Evolutionary conservation across 2,888 invertebrate genomes (phyloP).

Genomic region (Cinara cedri): DNA sequence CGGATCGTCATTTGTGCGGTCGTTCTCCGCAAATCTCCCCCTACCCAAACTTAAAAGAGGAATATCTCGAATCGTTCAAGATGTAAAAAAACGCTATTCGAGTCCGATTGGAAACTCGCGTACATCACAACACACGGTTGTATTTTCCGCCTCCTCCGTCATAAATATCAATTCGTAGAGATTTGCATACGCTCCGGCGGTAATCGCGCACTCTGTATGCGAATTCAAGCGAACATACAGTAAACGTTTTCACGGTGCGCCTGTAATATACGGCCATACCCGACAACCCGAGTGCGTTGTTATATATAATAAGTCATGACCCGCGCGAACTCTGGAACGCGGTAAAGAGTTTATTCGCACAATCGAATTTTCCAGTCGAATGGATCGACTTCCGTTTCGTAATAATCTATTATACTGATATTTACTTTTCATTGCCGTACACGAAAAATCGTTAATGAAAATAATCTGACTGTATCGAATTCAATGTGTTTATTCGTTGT

Average conservation of each 20-base stretch:
- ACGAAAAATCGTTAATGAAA: neutral
- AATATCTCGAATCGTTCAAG: no score
- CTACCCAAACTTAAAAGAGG: no score
- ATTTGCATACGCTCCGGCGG: no score
- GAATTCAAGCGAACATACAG: no score
- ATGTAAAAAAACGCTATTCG: no score
- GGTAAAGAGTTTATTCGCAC: neutral
- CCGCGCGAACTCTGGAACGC: neutral
- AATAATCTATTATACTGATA: neutral
- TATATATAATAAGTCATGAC: neutral
- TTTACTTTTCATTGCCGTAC: neutral
- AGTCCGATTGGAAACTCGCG: no score
- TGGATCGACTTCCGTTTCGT: neutral
- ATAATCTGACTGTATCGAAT: neutral
- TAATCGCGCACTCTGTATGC: no score
- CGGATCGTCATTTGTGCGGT: no score
- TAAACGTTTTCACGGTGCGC: no score
- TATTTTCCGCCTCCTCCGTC: neutral
- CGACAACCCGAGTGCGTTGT: neutral
- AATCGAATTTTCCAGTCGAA: slow-evolving; percentile 23
- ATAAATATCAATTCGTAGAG: no score
- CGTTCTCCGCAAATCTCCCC: no score
- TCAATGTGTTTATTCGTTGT: slow-evolving; percentile 1
- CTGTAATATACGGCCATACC: no score
- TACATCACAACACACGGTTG: neutral